Evolutionary conservation across 2,797 vertebrate species (phyloP), one percentile per base, ranked within the genome.

Genomic region (Pseudomugil tenellus): DNA sequence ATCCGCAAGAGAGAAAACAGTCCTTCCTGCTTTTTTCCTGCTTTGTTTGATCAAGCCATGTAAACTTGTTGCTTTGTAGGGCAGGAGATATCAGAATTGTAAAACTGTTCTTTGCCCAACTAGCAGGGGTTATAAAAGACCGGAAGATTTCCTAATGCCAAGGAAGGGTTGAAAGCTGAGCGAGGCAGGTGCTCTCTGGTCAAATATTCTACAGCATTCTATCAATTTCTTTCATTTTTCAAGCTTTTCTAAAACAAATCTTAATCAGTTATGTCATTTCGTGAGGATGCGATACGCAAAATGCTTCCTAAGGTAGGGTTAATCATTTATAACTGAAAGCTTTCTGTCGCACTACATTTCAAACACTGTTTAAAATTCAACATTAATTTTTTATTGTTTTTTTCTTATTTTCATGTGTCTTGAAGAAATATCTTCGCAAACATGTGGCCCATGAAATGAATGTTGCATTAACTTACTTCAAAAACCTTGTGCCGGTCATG

Each of bases 401-500:
- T 28, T 53, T 56, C 14, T 58, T 67, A 17, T 41, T 59, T 49
- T 57, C 53, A 0, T 67, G 25, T 62, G 0, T 59, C 76, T 60
- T 74, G 7, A 31, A 94, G 93, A 78, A 59, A 9, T 99, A 98
- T 85, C 82, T 93, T 29, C 94, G 94, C 86, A 95, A 93, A 83
- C 79, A 95, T 67, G 95, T 96, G 51, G 89, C 96, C 63, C 91
- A 92, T 67, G 96, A 98, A 87, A 95, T 96, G 31, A 55, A 86
- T 32, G 80, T 81, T 76, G 94, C 95, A 41, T 79, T 94, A 77
- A 87, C 86, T 58, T 90, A 93, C 43, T 97, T 96, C 91, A 96
- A 94, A 91, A 87, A 92, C 87, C 95, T 99, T 63, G 92, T 92
- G 59, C 96, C 97, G 60, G 81, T 91, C 54, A 89, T 96, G 93